Evolutionary conservation across 2,113 vertebrate species (phyloP).

Genomic region (Ursus arctos): DNA sequence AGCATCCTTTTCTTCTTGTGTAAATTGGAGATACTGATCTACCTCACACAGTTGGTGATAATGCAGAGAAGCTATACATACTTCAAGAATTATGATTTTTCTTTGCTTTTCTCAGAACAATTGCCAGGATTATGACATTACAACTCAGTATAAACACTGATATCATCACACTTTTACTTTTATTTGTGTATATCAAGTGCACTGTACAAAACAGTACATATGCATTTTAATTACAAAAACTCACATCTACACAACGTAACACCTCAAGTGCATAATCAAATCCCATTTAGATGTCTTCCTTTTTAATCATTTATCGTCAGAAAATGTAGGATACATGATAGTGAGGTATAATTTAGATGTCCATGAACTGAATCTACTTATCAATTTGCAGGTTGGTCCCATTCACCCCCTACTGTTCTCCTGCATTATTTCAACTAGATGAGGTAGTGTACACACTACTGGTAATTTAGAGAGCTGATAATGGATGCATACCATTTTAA

Average conservation of each 20-base stretch:
- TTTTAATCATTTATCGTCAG: conserved; percentile 74
- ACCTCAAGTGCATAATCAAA: conserved; percentile 4
- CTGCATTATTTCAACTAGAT: conserved; percentile 77
- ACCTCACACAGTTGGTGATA: background rate
- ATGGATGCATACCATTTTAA: conserved; percentile 76
- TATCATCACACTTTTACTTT: background rate
- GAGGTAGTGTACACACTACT: conserved; percentile 70
- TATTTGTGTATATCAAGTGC: conserved; percentile 1
- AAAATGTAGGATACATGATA: background rate
- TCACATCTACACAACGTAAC: background rate
- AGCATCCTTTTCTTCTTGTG: background rate
- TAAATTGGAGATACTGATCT: background rate
- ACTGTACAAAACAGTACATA: background rate
- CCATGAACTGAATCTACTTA: conserved; percentile 66
- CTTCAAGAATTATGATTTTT: background rate
- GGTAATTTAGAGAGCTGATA: conserved; percentile 78
- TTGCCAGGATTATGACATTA: background rate
- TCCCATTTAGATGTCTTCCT: background rate
- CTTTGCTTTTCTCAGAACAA: background rate
- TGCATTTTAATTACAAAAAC: conserved; percentile 39
- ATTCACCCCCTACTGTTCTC: conserved; percentile 74
- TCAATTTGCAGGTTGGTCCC: conserved; percentile 72
- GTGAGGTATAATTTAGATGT: conserved; percentile 58
- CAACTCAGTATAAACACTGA: conserved; percentile 5
- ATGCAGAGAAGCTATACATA: background rate